phyloP scores from a whole-genome alignment of 2,113 vertebrate species.

The Trematocara zebra region DNA sequence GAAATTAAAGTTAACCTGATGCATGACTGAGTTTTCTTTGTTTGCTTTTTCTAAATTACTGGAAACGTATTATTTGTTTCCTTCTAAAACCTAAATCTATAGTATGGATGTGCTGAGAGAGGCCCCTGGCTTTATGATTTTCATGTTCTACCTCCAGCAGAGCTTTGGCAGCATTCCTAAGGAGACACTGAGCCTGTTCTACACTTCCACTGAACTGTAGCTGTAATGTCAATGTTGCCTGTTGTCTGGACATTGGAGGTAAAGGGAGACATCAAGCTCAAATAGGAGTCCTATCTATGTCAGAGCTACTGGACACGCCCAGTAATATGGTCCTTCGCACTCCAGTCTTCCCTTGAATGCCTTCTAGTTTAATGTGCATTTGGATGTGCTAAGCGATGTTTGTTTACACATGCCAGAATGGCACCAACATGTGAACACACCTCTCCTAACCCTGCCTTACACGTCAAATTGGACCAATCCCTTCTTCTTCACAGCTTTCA shows the following conservation, averaged over 20 bases:
- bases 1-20: neutral
- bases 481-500: neutral
- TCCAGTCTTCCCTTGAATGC: neutral
- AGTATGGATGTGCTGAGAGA: neutral
- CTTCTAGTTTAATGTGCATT: neutral
- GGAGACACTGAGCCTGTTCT: neutral
- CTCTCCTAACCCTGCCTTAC: neutral
- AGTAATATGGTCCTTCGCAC: neutral
- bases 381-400: neutral
- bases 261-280: neutral
- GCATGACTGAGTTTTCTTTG: neutral
- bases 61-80: neutral
- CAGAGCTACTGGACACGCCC: neutral
- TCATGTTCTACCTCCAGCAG: neutral
- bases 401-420: neutral
- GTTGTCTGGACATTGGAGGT: neutral
- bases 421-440: neutral
- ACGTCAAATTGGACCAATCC: neutral
- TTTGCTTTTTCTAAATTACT: neutral
- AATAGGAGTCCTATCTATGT: neutral
- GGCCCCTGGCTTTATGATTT: neutral
- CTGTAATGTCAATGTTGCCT: neutral
- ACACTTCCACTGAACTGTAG: neutral
- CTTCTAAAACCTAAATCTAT: neutral
- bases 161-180: neutral